A percentile compares a stretch with the other conserved stretches of the same genome.
Evolutionary conservation across 2,113 vertebrate genomes (phyloP).

Genomic region (Mesembrinibis cayennensis): DNA sequence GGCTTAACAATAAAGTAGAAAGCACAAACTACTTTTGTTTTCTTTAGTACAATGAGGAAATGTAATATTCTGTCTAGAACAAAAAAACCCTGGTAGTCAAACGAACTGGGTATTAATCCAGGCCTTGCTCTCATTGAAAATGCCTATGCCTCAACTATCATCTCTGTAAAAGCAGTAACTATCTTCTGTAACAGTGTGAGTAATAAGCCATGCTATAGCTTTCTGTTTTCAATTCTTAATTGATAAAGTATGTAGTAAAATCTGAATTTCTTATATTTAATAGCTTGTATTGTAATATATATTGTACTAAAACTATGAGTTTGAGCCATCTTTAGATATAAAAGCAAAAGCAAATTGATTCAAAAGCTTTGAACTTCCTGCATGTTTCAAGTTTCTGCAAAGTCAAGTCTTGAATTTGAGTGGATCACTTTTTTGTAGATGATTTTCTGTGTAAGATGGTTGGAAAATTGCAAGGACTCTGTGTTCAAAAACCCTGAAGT

Average conservation of each 20-base stretch:
- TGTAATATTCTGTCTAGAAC: background rate
- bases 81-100: background rate
- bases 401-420: background rate
- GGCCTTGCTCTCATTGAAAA: background rate
- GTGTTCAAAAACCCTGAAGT: background rate
- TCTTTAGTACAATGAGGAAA: background rate
- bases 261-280: background rate
- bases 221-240: background rate
- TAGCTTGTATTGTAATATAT: background rate
- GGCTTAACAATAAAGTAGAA: background rate
- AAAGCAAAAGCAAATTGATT: background rate
- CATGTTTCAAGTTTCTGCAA: background rate
- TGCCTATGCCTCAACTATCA: background rate
- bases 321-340: background rate
- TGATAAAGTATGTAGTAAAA: background rate
- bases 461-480: background rate
- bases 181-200: background rate
- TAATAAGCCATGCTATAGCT: background rate
- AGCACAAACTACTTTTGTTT: background rate
- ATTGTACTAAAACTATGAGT: background rate
- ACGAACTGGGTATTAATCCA: background rate
- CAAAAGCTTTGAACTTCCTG: background rate
- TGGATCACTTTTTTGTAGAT: background rate
- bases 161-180: background rate
- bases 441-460: background rate